Conservation (phyloP, 1,140 invertebrate genomes). For the Macrobrachium rosenbergii region DNA sequence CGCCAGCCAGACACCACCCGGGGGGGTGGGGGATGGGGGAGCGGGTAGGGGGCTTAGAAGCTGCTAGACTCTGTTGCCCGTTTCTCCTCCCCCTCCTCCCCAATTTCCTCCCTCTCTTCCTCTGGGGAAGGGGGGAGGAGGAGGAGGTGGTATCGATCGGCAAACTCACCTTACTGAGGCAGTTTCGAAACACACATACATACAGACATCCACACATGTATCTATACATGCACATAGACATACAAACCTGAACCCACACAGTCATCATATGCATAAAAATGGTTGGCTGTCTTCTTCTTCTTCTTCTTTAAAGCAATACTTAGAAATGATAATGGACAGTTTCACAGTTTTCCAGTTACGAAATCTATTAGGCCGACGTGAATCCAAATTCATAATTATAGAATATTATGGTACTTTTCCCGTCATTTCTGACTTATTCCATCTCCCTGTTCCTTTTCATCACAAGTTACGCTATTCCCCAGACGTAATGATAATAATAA, state of each 20-base stretch:
- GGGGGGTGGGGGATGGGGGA: background rate
- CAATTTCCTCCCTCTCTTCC: conserved; percentile 10
- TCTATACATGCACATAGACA: conserved; percentile 15
- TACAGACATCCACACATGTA: background rate
- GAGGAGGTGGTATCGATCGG: conserved; percentile 46
- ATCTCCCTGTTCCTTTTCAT: no score
- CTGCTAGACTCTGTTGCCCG: background rate
- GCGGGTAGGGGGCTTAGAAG: background rate
- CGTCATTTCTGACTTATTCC: no score
- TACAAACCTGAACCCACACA: background rate
- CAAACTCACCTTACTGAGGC: conserved; percentile 48
- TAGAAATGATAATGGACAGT: no score
- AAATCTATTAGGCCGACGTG: no score
- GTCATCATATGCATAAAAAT: background rate
- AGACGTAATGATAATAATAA: no score
- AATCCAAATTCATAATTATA: no score
- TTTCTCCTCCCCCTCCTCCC: conserved; percentile 15
- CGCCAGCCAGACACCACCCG: conserved; percentile 38
- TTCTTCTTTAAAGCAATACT: no score
- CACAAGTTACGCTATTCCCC: no score
- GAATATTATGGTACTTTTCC: no score
- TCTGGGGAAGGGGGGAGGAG: background rate
- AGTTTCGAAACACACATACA: conserved; percentile 21
- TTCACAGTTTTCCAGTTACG: no score
- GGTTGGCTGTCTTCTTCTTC: no score